Evolutionary conservation across 2,113 vertebrate species (phyloP).

Genomic region (Tyto alba): DNA sequence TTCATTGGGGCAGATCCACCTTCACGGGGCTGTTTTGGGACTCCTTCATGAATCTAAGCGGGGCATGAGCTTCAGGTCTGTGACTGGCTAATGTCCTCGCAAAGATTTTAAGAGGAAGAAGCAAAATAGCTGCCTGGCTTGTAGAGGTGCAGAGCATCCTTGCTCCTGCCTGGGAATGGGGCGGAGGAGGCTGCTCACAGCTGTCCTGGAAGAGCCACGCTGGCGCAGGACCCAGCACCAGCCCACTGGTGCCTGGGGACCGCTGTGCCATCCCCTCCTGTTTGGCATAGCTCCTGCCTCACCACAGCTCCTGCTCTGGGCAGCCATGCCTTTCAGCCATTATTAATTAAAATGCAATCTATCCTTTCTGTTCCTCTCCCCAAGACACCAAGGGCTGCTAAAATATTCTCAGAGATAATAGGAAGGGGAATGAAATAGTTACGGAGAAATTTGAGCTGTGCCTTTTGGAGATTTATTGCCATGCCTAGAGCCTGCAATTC

Average conservation of each 20-base stretch:
- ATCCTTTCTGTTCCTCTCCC: neutral
- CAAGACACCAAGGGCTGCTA: neutral
- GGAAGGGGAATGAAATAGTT: neutral
- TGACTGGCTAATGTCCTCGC: neutral
- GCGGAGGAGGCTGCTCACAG: neutral
- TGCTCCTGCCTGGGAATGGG: neutral
- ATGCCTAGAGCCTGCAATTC: neutral
- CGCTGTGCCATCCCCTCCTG: neutral
- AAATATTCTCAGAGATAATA: slow-evolving; percentile 16
- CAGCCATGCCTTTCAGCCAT: neutral
- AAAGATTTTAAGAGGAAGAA: neutral
- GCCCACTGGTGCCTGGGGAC: too few species aligned
- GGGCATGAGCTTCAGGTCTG: neutral
- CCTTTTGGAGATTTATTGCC: neutral
- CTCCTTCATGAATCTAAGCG: neutral
- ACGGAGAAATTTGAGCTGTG: neutral
- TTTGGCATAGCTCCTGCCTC: neutral
- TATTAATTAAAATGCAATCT: slow-evolving; percentile 39
- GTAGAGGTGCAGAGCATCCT: neutral
- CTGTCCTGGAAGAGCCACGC: neutral
- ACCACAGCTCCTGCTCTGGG: neutral
- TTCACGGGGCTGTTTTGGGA: neutral
- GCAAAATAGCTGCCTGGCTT: neutral
- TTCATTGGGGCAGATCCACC: neutral
- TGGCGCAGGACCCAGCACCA: neutral